Evolutionary conservation across 1,140 invertebrate genomes (phyloP), one percentile per base, ranked within the genome.

Genomic region (Phthorimaea operculella): DNA sequence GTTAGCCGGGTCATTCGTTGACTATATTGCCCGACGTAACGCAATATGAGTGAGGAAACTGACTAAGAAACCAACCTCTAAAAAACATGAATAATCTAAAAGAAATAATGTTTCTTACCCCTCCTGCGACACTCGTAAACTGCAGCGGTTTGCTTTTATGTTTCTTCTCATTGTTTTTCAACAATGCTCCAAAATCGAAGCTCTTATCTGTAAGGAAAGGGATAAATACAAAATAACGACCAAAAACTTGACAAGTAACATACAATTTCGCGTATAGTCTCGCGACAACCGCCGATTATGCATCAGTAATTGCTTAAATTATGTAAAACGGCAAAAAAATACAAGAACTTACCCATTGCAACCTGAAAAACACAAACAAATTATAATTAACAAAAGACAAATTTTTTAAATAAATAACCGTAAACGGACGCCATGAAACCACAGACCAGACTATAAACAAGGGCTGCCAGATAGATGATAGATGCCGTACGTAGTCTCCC

Each of bases 101-200:
- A 28, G 6, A 28, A 4, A 28, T 28, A 28, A 28, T 28, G 21
- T 28, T 9, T 54, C 50, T 53, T 77, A 83, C 79, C 75, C 79
- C 78, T 51, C 63, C 66, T n/a, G 72, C 70, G 17, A 79, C 70
- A 59, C 68, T 83, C 33, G 57, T 57, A 51, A 81, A 76, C 51
- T 80, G 71, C 50, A 51, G 52, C 4, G 77, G 79, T 55, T 74
- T 81, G 18, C 18, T 52, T 72, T 80, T 79, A 52, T 80, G 74
- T 51, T 73, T 75, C 63, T 80, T 79, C 51, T 73, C 62, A 63
- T 76, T 67, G 14, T 70, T 69, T 52, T 66, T 68, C 61, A 80
- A 51, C 44, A 83, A 59, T 8, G 62, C 59, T 14, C 57, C 60
- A 12, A 80, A 72, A 48, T 83, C 74, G 55, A 80, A 82, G 51